Conservation (phyloP, 64 coral and sea anemone genomes). For the Pocillopora damicornis region DNA sequence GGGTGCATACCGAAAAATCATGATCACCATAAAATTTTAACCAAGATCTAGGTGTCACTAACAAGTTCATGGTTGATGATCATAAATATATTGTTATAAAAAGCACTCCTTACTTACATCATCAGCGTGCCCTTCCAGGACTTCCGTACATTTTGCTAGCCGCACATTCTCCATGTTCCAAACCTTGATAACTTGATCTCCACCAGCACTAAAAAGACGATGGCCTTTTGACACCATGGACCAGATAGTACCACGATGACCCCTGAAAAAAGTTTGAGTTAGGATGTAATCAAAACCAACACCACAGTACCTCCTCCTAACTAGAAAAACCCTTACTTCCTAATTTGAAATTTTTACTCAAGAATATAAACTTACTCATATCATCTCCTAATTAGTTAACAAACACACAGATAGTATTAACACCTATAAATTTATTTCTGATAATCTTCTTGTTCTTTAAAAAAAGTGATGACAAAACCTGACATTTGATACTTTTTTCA, state of each 20-base stretch:
- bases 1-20: no score
- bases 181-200: conserved; percentile 86
- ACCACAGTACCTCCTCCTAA: no score
- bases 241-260: conserved; percentile 82
- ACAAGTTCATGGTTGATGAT: not conserved
- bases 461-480: no score
- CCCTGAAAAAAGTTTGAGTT: conserved; percentile 36
- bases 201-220: conserved; percentile 86
- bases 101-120: conserved; percentile 60
- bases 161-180: conserved; percentile 99
- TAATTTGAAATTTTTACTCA: not conserved
- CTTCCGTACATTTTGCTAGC: conserved; percentile 76
- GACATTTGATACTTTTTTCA: no score
- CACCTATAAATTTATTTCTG: no score
- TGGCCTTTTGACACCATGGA: conserved; percentile 79
- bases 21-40: no score
- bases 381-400: no score
- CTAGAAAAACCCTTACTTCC: not conserved
- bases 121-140: conserved; percentile 87
- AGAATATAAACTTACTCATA: not conserved
- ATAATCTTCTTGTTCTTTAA: no score
- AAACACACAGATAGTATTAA: no score
- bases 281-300: no score
- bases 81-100: not conserved
- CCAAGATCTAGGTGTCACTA: not conserved